Evolutionary conservation across 2,797 vertebrate species (phyloP).

Genomic region (Tachyglossus aculeatus): DNA sequence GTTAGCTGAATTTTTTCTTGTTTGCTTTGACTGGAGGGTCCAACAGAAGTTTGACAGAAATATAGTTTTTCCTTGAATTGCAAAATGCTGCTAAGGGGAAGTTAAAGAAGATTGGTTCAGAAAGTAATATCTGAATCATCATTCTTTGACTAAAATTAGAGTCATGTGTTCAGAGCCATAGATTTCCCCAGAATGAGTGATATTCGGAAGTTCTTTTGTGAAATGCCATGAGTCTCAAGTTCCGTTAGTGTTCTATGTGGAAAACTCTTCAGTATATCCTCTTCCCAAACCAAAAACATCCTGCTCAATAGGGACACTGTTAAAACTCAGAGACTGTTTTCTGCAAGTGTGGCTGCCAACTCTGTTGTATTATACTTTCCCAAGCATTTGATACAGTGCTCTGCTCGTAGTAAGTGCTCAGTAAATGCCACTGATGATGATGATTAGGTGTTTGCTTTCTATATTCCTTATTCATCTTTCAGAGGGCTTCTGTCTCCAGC

Average conservation of each 20-base stretch:
- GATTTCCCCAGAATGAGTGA: not conserved
- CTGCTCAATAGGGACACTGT: not conserved
- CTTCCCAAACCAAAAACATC: not conserved
- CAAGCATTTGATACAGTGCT: too few species aligned
- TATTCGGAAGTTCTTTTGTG: not conserved
- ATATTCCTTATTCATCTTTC: too few species aligned
- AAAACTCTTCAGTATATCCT: not conserved
- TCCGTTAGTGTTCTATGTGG: not conserved
- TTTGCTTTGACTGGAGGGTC: constrained; percentile 17
- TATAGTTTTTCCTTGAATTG: constrained; percentile 17
- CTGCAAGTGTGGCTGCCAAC: too few species aligned
- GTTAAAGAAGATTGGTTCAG: constrained; percentile 20
- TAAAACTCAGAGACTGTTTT: not conserved
- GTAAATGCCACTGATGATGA: too few species aligned
- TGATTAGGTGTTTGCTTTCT: too few species aligned
- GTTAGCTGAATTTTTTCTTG: constrained; percentile 11
- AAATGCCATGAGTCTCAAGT: not conserved
- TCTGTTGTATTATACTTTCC: too few species aligned
- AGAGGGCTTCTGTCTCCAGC: too few species aligned
- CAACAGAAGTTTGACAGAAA: not conserved
- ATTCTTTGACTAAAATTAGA: constrained; percentile 22
- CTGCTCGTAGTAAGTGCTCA: too few species aligned
- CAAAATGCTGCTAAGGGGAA: constrained; percentile 11
- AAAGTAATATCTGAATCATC: constrained; percentile 8
- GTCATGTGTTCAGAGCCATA: not conserved